Percentiles rank a stretch among this genome's conserved stretches.
Conservation (phyloP, 2,888 invertebrate genomes). For the Drosophila vallismaia region DNA sequence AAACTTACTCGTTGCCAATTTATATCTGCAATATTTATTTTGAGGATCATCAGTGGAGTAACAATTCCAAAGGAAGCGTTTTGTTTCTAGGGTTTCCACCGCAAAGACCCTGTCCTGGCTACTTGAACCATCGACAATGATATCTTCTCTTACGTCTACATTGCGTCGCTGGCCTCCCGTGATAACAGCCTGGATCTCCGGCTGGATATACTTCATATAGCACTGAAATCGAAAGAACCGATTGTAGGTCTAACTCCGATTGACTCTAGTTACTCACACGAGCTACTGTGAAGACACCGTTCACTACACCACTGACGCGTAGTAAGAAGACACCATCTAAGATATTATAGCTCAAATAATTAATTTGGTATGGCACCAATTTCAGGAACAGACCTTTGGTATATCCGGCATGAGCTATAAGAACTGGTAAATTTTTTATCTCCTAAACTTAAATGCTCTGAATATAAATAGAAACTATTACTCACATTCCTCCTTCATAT, state of each 20-base stretch:
- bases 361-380: not conserved
- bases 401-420: not conserved
- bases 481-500: slow-evolving; percentile 35
- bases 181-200: slow-evolving; percentile 15
- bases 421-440: slow-evolving; percentile 11
- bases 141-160: not conserved
- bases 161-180: slow-evolving; percentile 20
- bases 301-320: slow-evolving; percentile 5
- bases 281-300: slow-evolving; percentile 13
- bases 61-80: slow-evolving; percentile 27
- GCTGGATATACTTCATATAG: slow-evolving; percentile 17
- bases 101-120: slow-evolving; percentile 3
- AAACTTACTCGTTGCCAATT: slow-evolving; percentile 31
- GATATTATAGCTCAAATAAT: not conserved
- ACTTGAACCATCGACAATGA: slow-evolving; percentile 9
- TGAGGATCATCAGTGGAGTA: slow-evolving; percentile 7
- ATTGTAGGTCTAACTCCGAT: slow-evolving; percentile 1
- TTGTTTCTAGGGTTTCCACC: fast-evolving
- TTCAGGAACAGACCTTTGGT: slow-evolving; percentile 8
- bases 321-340: not conserved
- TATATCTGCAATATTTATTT: slow-evolving; percentile 8
- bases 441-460: not conserved
- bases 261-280: slow-evolving; percentile 37
- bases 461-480: not conserved
- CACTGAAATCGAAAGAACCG: slow-evolving; percentile 22